Base-by-base conservation (phyloP, 2,888 invertebrate species). In the Meghimatium bilineatum region DNA sequence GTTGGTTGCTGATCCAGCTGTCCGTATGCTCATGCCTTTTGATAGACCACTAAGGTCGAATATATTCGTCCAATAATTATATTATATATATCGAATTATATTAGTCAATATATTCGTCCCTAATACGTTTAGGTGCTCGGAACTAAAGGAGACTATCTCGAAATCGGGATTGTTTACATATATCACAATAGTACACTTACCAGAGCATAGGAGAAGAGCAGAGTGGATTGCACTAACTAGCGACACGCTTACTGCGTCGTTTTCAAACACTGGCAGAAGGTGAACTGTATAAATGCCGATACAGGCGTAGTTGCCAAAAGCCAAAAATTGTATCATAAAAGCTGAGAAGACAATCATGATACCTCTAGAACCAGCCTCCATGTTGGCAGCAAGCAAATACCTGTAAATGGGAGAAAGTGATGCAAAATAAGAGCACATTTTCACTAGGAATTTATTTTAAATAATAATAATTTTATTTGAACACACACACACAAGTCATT, bases 221-320 rank as follows among this genome's bases (percentile, higher is more conserved):
- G 89, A 85, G 82, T 90, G 90, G 77, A 90, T 88, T 56, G 91
- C 88, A 26, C 89, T 88, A 17, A 91, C 88, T 74, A 91, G 81
- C 10, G 91, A 90, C 12, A 90, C 88, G 44, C 88, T 87, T 12
- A 89, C 88, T 14, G 89, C 86, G n/a, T 88, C 85, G 17, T 87
- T 83, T 34, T 88, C 84, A 76, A 89, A 91, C 80, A 89, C 87
- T 3, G 86, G 85, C 26, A 90, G 85, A 29, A 90, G 87, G 81
- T 90, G 90, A 72, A 91, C 87, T 72, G 89, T 90, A 87, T 89
- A 91, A 32, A 91, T 87, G 26, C 91, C 91, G 52, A 90, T 85
- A 71, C 88, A 87, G 36, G 87, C 85, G 29, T 89, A 86, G 32
- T 88, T 87, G 26, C 91, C 91, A 86, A 91, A 90, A 12, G 88